phyloP scores from a whole-genome alignment of 2,888 invertebrate genomes.

The Coremacera marginata region DNA sequence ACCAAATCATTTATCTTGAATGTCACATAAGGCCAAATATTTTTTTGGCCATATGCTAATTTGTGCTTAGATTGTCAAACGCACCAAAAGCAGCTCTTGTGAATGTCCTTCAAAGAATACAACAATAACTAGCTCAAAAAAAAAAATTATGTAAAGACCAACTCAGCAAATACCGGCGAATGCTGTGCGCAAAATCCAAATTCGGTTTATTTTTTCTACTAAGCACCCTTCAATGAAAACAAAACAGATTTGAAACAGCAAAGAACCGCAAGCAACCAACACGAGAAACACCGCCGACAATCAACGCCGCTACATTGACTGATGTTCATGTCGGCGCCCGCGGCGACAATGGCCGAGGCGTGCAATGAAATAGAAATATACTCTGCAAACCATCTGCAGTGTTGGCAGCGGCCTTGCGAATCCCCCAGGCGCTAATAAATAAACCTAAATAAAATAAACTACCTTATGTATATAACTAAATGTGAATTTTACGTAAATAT shows the following conservation, averaged over 20 bases:
- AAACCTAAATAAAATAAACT: background rate
- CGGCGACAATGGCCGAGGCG: background rate
- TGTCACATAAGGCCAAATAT: no score
- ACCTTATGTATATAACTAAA: background rate
- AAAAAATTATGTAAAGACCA: background rate
- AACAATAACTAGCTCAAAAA: slow-evolving; percentile 13
- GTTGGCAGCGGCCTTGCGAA: background rate
- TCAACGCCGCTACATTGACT: slow-evolving; percentile 4
- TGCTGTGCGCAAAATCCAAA: slow-evolving; percentile 25
- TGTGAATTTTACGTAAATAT: background rate
- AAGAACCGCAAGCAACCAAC: background rate
- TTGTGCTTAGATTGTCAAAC: background rate
- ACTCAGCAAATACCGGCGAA: slow-evolving; percentile 13
- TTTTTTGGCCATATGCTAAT: background rate
- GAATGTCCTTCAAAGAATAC: slow-evolving; percentile 29
- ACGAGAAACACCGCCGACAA: background rate
- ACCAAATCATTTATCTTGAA: no score
- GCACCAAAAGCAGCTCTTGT: slow-evolving; percentile 1
- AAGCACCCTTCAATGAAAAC: background rate
- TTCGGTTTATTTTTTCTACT: background rate
- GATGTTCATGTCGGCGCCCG: slow-evolving; percentile 7
- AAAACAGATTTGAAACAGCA: background rate
- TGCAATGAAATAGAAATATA: background rate
- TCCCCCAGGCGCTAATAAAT: no score
- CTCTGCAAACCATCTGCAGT: slow-evolving; percentile 1